Base-by-base conservation (phyloP, 2,888 invertebrate genomes). In the Scotopteryx bipunctaria region DNA sequence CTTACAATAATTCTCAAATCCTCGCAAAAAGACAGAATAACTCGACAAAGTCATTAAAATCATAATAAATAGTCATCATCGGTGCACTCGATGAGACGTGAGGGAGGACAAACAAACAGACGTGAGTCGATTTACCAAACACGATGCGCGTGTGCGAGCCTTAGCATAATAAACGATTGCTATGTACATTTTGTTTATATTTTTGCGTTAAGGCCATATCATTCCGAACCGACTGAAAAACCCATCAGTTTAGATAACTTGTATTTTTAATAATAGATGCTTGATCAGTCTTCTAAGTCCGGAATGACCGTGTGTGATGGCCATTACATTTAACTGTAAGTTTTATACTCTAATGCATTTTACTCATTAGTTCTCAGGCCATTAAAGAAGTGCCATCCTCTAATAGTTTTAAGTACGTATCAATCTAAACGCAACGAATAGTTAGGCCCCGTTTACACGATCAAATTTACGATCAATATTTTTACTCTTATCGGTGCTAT, bases 301-400 rank as follows among this genome's bases (percentile, higher is more conserved):
- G 79, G 37, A 42, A 27, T 46, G 36, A 36, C 36, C 37, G 40
- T 45, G 43, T 33, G 19, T 31, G 9, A 41, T 36, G 21, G 51
- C 23, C 35, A 36, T 41, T 78, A 76, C 73, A 66, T 71, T 73
- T 73, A 51, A 79, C 72, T 81, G 61, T 81, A 81, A 81, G 83
- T 67, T 76, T 78, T 79, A 79, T 82, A 83, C 77, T 88, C 78
- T 88, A 83, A 86, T 89, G 87, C 88, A 89, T 90, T 89, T 89
- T 89, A 89, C 85, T 86, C 84, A 84, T 81, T 80, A 86, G 89
- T 87, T 89, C 85, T 87, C 88, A 88, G 89, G 90, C 90, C 90
- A 90, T 90, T 86, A 83, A 83, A 77, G 73, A 83, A 86, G 90
- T 90, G 90, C 90, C 90, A 90, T 90, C 84, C 84, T 85, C 81